Evolutionary conservation across 2,888 invertebrate species (phyloP), one percentile per base, ranked within the genome.

Genomic region (Hyposoter dolosus): DNA sequence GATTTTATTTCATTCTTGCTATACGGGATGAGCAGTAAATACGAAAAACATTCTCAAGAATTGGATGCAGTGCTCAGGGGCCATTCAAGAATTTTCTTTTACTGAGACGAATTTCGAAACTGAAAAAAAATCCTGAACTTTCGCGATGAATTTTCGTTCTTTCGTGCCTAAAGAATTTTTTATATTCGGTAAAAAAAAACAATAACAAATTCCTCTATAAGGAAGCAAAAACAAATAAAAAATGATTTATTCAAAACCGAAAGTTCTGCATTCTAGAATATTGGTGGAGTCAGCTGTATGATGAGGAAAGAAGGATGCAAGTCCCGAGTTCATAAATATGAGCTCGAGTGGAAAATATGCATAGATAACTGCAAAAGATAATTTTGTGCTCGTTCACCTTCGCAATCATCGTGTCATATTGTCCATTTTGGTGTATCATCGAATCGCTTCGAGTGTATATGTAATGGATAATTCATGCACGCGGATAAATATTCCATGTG

Each of bases 391-490:
- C 28, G 28, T 84, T 53, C 23, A 69, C 72, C 80, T 76, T 47
- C 63, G 50, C 50, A 50, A 69, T 35, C 69, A 43, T 71, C 47
- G 32, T 71, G 32, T 72, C 45, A 12, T 28, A n/a, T 40, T 40
- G 1, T 32, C 23, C 10, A 53, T 72, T 66, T 81, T 53, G 12
- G 28, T 65, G 80, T 53, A 69, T 81, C 81, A 76, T 81, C 69
- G 56, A 28, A 40, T 53, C 23, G 63, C 69, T 60, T 65, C 43
- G 35, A 65, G 40, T 66, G 40, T 66, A 3, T 75, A 47, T 71
- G 65, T 53, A 40, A 40, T 80, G 60, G 75, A 84, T 84, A 76
- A 84, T 80, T 68, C 63, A 47, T 47, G 43, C 9, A 32, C 43
- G 28, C n/a, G 9, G 28, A 69, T 69, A 66, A 40, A 45, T 72